A percentile compares a stretch with the other conserved stretches of the same genome.
phyloP scores from a whole-genome alignment of 2,113 vertebrate species.

The Ciconia maguari region DNA sequence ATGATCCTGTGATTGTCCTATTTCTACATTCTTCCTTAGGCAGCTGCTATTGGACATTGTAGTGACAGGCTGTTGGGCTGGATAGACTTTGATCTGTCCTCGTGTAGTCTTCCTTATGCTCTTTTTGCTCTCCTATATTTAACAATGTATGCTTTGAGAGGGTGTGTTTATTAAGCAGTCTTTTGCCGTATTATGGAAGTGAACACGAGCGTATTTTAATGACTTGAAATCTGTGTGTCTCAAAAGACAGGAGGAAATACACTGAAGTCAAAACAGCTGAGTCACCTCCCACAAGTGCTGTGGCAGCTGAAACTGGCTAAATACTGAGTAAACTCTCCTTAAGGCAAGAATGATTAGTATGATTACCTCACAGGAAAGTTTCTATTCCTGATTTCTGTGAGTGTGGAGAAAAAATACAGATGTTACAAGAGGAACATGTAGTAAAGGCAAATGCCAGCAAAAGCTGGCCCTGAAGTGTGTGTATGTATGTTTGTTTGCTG shows the following conservation, averaged over 20 bases:
- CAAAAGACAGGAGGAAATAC: not conserved
- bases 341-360: not conserved
- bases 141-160: not conserved
- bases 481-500: not conserved
- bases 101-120: not conserved
- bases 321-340: not conserved
- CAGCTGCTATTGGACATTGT: fast-evolving
- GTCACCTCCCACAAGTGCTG: not conserved
- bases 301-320: not conserved
- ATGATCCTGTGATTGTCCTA: not conserved
- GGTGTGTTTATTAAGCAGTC: not conserved
- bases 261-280: not conserved
- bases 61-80: not conserved
- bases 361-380: not conserved
- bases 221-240: not conserved
- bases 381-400: not conserved
- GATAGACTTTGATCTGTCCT: not conserved
- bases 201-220: not conserved
- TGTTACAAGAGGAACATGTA: not conserved
- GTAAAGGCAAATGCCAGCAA: not conserved
- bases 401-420: not conserved
- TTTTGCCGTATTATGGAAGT: not conserved
- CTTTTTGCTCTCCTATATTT: not conserved
- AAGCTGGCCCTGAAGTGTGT: not conserved
- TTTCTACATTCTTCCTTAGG: not conserved